Evolutionary conservation across 2,113 vertebrate species (phyloP).

Genomic region (Leptosomus discolor): DNA sequence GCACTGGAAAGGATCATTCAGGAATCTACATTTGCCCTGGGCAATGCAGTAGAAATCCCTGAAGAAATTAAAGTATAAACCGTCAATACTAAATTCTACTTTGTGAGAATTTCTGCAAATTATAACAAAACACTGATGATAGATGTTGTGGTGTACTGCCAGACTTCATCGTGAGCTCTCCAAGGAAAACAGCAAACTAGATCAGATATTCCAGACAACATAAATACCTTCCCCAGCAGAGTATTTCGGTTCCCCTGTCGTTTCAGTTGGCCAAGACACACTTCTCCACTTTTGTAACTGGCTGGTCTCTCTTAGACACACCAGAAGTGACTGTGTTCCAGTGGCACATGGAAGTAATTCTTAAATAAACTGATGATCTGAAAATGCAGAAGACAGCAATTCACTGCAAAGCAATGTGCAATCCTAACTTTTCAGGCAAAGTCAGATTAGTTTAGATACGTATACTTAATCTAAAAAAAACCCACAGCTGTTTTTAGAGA

Average conservation of each 20-base stretch:
- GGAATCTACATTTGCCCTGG: not conserved
- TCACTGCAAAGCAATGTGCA: not conserved
- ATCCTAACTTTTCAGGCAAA: not conserved
- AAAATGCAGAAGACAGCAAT: not conserved
- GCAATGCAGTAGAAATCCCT: not conserved
- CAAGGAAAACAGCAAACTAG: constrained; percentile 6
- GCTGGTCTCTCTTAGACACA: not conserved
- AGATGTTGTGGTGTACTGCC: constrained; percentile 23
- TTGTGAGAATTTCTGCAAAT: constrained; percentile 28
- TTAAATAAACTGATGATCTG: not conserved
- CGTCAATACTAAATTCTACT: constrained; percentile 2
- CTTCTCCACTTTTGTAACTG: not conserved
- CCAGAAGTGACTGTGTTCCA: not conserved
- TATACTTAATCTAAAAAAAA: not conserved
- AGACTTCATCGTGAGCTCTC: constrained; percentile 28
- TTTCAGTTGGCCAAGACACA: not conserved
- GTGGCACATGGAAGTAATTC: not conserved
- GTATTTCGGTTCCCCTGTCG: not conserved
- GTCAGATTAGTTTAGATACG: not conserved
- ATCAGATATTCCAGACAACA: constrained; percentile 15
- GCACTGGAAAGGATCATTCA: not conserved
- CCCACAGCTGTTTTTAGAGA: not conserved
- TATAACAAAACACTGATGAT: constrained; percentile 28
- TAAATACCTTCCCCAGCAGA: constrained; percentile 1
- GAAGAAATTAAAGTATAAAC: constrained; percentile 11